Evolutionary conservation across 2,797 vertebrate genomes (phyloP).

Genomic region (Neopelma chrysocephalum): DNA sequence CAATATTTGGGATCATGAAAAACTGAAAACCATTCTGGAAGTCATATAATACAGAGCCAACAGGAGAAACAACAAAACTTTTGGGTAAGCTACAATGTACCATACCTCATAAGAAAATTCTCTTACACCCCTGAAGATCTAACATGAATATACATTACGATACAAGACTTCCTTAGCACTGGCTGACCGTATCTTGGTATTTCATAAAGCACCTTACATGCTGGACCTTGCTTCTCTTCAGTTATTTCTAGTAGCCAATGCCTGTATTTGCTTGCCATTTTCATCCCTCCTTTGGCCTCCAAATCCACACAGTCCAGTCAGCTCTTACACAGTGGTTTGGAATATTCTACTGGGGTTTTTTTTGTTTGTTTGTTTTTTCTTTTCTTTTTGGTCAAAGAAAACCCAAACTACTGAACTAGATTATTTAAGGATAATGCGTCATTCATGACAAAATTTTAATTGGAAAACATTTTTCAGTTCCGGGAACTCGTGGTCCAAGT

Average conservation of each 20-base stretch:
- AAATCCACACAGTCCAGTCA: neutral
- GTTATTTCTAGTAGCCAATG: neutral
- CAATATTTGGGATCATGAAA: neutral
- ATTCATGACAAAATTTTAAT: neutral
- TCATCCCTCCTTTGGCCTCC: neutral
- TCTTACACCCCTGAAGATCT: accelerated
- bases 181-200: neutral
- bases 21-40: neutral
- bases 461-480: neutral
- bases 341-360: neutral
- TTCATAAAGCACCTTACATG: neutral
- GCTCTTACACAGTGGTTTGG: neutral
- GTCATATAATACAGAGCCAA: neutral
- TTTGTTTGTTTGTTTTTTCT: too few species aligned
- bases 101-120: neutral
- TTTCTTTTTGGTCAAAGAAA: neutral
- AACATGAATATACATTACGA: neutral
- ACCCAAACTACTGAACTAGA: neutral
- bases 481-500: neutral
- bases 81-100: neutral
- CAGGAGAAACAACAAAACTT: neutral
- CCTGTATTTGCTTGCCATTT: neutral
- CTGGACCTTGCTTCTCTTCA: neutral
- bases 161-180: neutral
- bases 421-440: neutral